phyloP scores from a whole-genome alignment of 2,888 invertebrate genomes.

The Oithona nana region DNA sequence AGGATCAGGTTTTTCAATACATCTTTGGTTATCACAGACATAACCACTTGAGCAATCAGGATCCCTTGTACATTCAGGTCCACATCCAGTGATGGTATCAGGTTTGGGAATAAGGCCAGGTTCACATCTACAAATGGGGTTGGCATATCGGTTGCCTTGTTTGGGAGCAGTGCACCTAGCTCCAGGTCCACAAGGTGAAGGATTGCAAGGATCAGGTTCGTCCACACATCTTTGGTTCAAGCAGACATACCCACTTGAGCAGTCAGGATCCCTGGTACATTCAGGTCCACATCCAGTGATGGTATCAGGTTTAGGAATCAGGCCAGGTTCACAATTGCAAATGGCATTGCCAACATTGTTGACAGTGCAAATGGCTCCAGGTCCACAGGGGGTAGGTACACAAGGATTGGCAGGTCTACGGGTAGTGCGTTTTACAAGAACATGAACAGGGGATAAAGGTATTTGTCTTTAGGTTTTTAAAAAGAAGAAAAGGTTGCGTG shows the following conservation, averaged over 20 bases:
- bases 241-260: neutral
- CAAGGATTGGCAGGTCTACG: slow-evolving; percentile 6
- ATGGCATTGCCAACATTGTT: slow-evolving; percentile 17
- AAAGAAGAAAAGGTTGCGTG: no score
- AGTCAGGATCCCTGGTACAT: slow-evolving; percentile 2
- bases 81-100: slow-evolving; percentile 25
- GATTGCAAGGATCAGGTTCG: slow-evolving; percentile 3
- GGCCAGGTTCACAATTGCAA: slow-evolving; percentile 23
- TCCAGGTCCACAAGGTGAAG: slow-evolving; percentile 8
- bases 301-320: slow-evolving; percentile 25
- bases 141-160: neutral
- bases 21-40: slow-evolving; percentile 12
- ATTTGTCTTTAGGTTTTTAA: no score
- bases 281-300: slow-evolving; percentile 24
- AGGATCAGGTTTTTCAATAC: slow-evolving; percentile 8
- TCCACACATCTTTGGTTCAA: neutral
- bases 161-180: neutral
- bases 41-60: slow-evolving; percentile 10
- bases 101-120: slow-evolving; percentile 25
- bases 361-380: slow-evolving; percentile 1
- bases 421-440: neutral
- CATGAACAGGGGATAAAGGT: neutral
- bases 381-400: slow-evolving; percentile 1
- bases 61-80: slow-evolving; percentile 23
- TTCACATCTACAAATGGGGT: slow-evolving; percentile 22